Evolutionary conservation across 2,888 invertebrate species (phyloP), one percentile per base, ranked within the genome.

Genomic region (Cephus spinipes): DNA sequence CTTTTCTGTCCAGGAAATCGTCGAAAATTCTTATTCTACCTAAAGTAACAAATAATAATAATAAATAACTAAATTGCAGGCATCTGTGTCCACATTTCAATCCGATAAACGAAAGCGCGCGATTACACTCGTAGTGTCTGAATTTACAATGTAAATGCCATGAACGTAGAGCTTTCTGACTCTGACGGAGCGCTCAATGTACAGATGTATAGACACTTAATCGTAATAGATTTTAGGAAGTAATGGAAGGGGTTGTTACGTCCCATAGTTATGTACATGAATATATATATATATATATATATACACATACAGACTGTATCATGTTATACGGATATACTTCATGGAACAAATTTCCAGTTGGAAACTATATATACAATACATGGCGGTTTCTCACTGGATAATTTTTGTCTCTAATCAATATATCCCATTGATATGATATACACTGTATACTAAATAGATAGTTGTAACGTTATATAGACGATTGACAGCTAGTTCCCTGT

Each of bases 101-200:
- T 23, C 55, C 55, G 23, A 9, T 23, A 23, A 55, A 55, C 23
- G 55, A 15, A 55, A 15, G 23, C 55, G 55, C 23, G 55, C 55
- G 23, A 23, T 55, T 23, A 55, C 23, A 23, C 55, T 55, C 2
- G 9, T 55, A 23, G 23, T 55, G 55, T 55, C 55, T 55, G 23
- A 55, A 55, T 23, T 55, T 55, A 55, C 55, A 55, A 23, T 55
- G 55, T 55, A 55, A 55, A 55, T 55, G 23, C 23, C 9, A 55
- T 9, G 23, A 55, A 55, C 55, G 55, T 55, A 23, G 55, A 55
- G 55, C 23, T 55, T 55, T 23, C 55, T 55, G 23, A 55, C 55
- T 55, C 55, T 55, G 23, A 55, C 55, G 81, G 83, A 84, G 81
- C 80, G 84, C 87, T 87, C 86, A 87, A 87, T 85, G 85, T 87